Evolutionary conservation across 2,113 vertebrate species (phyloP).

Genomic region (Tinamus guttatus): DNA sequence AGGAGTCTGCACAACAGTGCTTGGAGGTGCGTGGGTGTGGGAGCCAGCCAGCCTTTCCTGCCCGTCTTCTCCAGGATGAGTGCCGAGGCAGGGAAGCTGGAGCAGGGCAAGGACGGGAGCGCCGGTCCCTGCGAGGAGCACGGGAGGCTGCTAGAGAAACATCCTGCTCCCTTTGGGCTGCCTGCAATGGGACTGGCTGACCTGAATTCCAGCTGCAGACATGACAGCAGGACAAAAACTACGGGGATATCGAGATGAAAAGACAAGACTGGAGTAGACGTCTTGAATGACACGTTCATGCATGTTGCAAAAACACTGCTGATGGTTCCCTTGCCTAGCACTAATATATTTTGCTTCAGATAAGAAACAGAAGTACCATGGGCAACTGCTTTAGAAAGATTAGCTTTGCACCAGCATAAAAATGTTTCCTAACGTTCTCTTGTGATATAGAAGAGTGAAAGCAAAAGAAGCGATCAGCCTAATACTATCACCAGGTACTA

Average conservation of each 20-base stretch:
- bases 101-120: background rate
- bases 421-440: background rate
- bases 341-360: background rate
- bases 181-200: background rate
- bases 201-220: background rate
- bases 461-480: background rate
- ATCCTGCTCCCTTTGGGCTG: background rate
- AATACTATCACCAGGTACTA: background rate
- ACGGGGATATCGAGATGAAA: background rate
- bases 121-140: background rate
- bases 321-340: background rate
- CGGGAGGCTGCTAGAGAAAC: background rate
- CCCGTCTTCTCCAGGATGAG: background rate
- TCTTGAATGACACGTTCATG: background rate
- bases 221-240: slow-evolving; percentile 16
- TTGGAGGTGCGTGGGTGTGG: slow-evolving; percentile 27
- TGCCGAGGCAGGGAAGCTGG: slow-evolving; percentile 5
- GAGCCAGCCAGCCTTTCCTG: slow-evolving; percentile 15
- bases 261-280: background rate
- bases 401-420: slow-evolving; percentile 1
- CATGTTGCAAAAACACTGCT: background rate
- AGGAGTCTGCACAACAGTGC: background rate
- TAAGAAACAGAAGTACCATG: slow-evolving; percentile 20
- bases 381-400: background rate
- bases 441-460: background rate